Conservation (phyloP, 2,113 vertebrate species). For the Poeciliopsis prolifica region DNA sequence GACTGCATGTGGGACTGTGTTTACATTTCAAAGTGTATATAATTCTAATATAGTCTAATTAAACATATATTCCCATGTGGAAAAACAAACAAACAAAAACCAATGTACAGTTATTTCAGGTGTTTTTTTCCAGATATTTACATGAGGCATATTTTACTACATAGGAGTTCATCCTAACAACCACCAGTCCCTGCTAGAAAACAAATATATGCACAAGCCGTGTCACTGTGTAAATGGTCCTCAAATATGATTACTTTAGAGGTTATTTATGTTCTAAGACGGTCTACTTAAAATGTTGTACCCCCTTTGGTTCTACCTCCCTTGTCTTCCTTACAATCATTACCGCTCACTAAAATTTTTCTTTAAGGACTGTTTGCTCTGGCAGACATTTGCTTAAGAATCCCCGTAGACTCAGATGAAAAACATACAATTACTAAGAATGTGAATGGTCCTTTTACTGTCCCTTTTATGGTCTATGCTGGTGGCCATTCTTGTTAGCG, state of each 20-base stretch:
- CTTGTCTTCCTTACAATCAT: slow-evolving; percentile 33
- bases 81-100: neutral
- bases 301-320: slow-evolving; percentile 3
- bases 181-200: neutral
- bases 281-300: neutral
- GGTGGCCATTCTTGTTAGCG: slow-evolving; percentile 24
- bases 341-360: slow-evolving; percentile 18
- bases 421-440: slow-evolving; percentile 66
- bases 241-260: slow-evolving; percentile 13
- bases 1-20: slow-evolving; percentile 61
- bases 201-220: neutral
- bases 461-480: slow-evolving; percentile 48
- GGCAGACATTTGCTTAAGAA: slow-evolving; percentile 58
- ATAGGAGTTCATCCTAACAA: neutral
- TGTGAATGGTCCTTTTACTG: slow-evolving; percentile 44
- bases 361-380: slow-evolving; percentile 57
- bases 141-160: slow-evolving; percentile 7
- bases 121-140: slow-evolving; percentile 17
- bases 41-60: slow-evolving; percentile 22
- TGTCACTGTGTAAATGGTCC: slow-evolving; percentile 26
- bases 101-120: slow-evolving; percentile 4
- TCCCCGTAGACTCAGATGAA: slow-evolving; percentile 53
- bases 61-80: slow-evolving; percentile 9
- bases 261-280: neutral
- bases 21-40: slow-evolving; percentile 60